Conservation (phyloP, 2,797 vertebrate species). For the Nyctibius grandis region DNA sequence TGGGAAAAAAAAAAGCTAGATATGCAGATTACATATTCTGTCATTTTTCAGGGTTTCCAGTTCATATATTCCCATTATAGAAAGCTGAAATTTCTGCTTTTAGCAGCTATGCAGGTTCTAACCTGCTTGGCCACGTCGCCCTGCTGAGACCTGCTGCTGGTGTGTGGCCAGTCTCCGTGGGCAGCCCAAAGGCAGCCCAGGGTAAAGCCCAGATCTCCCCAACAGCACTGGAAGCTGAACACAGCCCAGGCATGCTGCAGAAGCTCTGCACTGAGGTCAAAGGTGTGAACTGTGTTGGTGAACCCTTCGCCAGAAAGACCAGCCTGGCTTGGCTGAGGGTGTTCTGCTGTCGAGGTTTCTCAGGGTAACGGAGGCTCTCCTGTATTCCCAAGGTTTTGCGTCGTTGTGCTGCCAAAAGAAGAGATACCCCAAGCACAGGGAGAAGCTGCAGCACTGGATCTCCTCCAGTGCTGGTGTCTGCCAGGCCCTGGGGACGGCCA, state of each 20-base stretch:
- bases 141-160: neutral
- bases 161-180: accelerated
- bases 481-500: neutral
- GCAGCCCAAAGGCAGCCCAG: neutral
- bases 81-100: neutral
- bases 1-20: neutral
- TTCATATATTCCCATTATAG: neutral
- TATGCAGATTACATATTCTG: neutral
- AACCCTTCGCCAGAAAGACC: neutral
- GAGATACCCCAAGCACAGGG: neutral
- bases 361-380: neutral
- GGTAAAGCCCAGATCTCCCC: neutral
- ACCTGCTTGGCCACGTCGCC: neutral
- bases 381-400: neutral
- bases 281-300: neutral
- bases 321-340: neutral
- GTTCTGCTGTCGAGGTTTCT: neutral
- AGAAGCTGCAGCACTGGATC: neutral
- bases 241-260: neutral
- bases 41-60: neutral
- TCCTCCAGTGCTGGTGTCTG: neutral
- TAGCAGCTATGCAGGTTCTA: neutral
- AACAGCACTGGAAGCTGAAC: accelerated
- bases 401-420: neutral
- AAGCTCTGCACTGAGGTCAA: neutral